Conservation (phyloP, 2,113 vertebrate genomes). For the Calidris pygmaea region DNA sequence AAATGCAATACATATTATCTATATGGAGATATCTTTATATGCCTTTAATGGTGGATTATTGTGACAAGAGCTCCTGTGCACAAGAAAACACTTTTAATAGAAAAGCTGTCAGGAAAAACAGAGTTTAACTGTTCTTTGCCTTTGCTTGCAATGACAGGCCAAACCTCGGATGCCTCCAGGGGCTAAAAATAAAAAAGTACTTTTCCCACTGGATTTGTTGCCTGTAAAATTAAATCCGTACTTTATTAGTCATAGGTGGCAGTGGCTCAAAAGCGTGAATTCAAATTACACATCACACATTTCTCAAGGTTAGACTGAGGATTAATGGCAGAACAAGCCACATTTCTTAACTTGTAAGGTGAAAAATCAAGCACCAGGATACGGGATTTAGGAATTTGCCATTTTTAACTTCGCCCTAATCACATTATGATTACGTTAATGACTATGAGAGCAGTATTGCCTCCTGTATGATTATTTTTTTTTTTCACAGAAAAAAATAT, state of each 20-base stretch:
- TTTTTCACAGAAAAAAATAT: fast-evolving
- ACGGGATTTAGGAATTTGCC: background rate
- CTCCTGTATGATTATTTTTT: background rate
- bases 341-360: background rate
- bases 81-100: background rate
- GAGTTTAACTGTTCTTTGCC: background rate
- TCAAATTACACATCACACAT: fast-evolving
- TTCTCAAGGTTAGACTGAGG: background rate
- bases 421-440: background rate
- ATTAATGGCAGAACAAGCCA: background rate
- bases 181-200: background rate
- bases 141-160: background rate
- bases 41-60: background rate
- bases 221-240: background rate
- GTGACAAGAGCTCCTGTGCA: background rate
- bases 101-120: background rate
- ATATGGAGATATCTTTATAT: background rate
- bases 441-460: background rate
- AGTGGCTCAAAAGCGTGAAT: background rate
- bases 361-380: background rate
- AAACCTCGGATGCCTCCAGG: background rate
- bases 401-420: background rate
- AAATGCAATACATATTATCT: background rate
- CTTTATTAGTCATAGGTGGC: background rate
- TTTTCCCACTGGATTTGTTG: background rate